Conservation (phyloP, 2,113 vertebrate species). For the Limanda limanda region DNA sequence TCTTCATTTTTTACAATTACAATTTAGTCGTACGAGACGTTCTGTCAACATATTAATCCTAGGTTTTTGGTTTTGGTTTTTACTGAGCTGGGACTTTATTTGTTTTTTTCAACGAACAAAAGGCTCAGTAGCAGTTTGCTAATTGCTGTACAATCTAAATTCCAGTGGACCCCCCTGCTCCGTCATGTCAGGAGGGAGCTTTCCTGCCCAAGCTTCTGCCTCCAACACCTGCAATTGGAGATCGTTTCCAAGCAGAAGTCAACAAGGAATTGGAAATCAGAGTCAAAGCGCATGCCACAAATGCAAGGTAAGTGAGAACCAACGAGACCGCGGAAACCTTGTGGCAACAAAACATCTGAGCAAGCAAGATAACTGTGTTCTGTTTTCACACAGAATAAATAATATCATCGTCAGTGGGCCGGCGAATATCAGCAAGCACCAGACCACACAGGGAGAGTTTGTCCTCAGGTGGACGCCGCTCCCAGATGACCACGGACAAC, state of each 20-base stretch:
- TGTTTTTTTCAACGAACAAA: no score
- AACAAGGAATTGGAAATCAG: constrained; percentile 68
- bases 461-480: constrained; percentile 66
- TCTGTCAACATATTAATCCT: no score
- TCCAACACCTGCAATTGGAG: constrained; percentile 70
- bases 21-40: no score
- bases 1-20: no score
- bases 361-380: background rate
- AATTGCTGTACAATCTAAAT: background rate
- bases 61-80: no score
- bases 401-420: constrained; percentile 68
- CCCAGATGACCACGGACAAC: constrained; percentile 39
- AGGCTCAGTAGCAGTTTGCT: background rate
- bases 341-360: background rate
- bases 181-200: constrained; percentile 69
- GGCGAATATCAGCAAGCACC: constrained; percentile 46
- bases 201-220: constrained; percentile 64
- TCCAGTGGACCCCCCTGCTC: constrained; percentile 67
- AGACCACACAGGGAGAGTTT: constrained; percentile 36
- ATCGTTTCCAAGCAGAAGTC: constrained; percentile 42
- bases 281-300: constrained; percentile 59
- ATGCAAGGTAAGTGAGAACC: constrained; percentile 52
- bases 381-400: constrained; percentile 44
- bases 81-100: no score
- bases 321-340: background rate